Percentiles rank a stretch among this genome's conserved stretches.
phyloP scores from a whole-genome alignment of 2,797 vertebrate species.

The Sparus aurata region DNA sequence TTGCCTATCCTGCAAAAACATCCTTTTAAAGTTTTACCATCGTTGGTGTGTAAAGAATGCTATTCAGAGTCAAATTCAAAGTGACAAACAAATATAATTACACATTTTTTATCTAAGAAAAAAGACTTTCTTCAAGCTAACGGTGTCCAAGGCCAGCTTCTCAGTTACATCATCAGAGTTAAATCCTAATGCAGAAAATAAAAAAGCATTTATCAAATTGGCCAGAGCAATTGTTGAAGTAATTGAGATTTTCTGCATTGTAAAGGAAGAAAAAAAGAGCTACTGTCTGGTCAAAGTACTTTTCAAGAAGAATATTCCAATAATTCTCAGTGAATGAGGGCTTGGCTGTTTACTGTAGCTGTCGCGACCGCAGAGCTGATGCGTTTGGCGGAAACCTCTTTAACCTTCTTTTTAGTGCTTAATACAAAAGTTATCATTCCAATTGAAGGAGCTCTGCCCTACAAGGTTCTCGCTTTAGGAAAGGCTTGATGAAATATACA shows the following conservation, averaged over 20 bases:
- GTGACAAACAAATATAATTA: conserved; percentile 5
- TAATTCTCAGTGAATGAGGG: conserved; percentile 5
- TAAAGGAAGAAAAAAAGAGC: neutral
- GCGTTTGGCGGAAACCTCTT: conserved; percentile 11
- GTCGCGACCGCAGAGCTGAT: neutral
- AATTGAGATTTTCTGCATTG: neutral
- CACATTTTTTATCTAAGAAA: neutral
- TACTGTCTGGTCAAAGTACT: neutral
- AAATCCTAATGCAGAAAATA: neutral
- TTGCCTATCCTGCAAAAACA: neutral
- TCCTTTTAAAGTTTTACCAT: neutral
- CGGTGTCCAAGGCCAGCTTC: neutral
- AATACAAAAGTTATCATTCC: conserved; percentile 40
- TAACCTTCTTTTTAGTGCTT: conserved; percentile 21
- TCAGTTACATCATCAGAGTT: neutral
- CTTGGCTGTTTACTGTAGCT: neutral
- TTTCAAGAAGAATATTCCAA: conserved; percentile 19
- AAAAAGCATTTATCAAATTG: neutral
- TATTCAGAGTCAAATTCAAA: neutral
- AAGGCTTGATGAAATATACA: conserved; percentile 72
- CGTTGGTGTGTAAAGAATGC: neutral
- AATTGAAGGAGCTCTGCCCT: conserved; percentile 38
- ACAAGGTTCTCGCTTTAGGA: conserved; percentile 26
- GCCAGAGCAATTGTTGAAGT: neutral
- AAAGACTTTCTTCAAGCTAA: neutral